Evolutionary conservation across 2,113 vertebrate species (phyloP).

Genomic region (Oryzias curvinotus): DNA sequence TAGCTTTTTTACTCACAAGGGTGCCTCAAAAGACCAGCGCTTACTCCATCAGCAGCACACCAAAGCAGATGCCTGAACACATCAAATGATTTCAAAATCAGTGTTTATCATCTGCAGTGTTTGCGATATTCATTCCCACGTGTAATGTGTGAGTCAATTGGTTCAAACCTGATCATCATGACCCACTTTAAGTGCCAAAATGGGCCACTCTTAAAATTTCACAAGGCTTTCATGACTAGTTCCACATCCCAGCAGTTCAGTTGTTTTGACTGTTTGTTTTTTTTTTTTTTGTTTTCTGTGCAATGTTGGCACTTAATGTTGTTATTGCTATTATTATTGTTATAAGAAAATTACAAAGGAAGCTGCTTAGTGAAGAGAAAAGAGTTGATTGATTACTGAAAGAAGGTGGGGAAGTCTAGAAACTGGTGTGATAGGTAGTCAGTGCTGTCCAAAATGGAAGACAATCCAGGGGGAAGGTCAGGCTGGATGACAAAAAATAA

Average conservation of each 20-base stretch:
- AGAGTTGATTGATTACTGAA: too few relatives aligned
- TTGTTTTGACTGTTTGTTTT: constrained; percentile 1
- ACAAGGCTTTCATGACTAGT: constrained; percentile 21
- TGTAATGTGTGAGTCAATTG: constrained; percentile 39
- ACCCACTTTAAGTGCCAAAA: constrained; percentile 45
- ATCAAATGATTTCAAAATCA: constrained; percentile 28
- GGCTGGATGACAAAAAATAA: too few relatives aligned
- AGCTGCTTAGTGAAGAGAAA: too few relatives aligned
- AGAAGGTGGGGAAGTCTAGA: too few relatives aligned
- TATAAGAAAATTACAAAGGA: too few relatives aligned
- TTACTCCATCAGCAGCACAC: constrained; percentile 18
- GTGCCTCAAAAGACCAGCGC: constrained; percentile 10
- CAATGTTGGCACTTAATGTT: too few relatives aligned
- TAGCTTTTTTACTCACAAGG: constrained; percentile 6
- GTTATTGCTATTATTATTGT: too few relatives aligned
- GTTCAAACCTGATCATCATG: constrained; percentile 48
- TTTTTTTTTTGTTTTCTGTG: too few relatives aligned
- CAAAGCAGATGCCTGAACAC: constrained; percentile 18
- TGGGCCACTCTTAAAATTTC: constrained; percentile 34
- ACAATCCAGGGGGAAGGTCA: too few relatives aligned
- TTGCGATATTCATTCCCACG: constrained; percentile 32
- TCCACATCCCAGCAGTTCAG: neutral
- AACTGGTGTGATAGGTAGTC: too few relatives aligned
- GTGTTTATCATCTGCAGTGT: constrained; percentile 30
- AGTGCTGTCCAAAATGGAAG: too few relatives aligned